These are phyloP conservation scores for Calliphora vicina DNA, from an alignment of 1,140 invertebrate genomes.

Conservation along the genomic window DNA sequence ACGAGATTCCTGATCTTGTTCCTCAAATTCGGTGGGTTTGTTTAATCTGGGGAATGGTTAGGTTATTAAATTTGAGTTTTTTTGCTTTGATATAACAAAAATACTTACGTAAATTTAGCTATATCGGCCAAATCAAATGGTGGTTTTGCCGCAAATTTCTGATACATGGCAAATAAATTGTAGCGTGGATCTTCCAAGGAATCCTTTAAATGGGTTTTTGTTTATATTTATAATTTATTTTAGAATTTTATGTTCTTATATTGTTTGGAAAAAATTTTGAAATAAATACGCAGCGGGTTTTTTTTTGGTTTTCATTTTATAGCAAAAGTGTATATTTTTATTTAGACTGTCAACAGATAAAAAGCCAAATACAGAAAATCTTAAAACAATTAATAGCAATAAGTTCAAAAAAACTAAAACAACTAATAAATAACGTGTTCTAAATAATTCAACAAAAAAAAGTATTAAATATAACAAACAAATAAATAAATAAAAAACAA, in stretches of 20 bases:
- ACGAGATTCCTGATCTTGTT: slow-evolving; percentile 70
- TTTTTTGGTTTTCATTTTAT: slow-evolving; percentile 29
- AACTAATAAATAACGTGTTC: background rate
- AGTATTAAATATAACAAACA: too few species aligned
- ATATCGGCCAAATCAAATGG: slow-evolving; percentile 62
- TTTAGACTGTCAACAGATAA: slow-evolving; percentile 1
- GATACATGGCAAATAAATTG: slow-evolving; percentile 62
- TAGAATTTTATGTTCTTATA: slow-evolving; percentile 41
- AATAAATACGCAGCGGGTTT: slow-evolving; percentile 38
- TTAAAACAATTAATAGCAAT: slow-evolving; percentile 24
- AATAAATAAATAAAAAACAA: too few species aligned
- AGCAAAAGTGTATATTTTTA: background rate
- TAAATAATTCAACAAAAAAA: too few species aligned
- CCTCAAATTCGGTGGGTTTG: slow-evolving; percentile 60
- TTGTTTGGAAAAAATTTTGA: too few species aligned
- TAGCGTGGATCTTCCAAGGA: slow-evolving; percentile 58
- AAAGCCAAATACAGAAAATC: background rate
- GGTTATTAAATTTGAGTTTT: background rate
- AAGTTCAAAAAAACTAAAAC: background rate
- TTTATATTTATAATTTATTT: slow-evolving; percentile 7
- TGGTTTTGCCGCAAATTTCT: slow-evolving; percentile 56
- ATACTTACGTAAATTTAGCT: slow-evolving; percentile 60
- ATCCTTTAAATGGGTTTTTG: slow-evolving; percentile 48
- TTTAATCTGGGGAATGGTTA: slow-evolving; percentile 40
- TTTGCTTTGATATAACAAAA: background rate